A percentile compares a stretch with the other conserved stretches of the same genome.
Evolutionary conservation across 64 coral and sea anemone species (phyloP).

Genomic region (Pocillopora damicornis): DNA sequence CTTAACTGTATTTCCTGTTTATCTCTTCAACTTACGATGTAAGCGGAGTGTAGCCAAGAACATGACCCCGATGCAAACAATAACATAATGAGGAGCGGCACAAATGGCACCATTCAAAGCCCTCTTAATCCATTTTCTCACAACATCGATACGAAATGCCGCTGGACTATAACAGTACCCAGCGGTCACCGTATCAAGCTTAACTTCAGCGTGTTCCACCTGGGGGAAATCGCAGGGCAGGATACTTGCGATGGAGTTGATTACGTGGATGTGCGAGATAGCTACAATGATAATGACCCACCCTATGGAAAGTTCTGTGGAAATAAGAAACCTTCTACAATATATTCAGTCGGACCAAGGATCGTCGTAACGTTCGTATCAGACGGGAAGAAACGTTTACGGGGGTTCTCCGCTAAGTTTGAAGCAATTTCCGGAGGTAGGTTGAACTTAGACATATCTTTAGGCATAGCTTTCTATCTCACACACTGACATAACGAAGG

Average conservation of each 20-base stretch:
- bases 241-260: background rate
- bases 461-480: background rate
- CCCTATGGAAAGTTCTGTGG: slow-evolving; percentile 12
- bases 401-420: slow-evolving; percentile 16
- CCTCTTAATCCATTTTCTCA: background rate
- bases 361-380: slow-evolving; percentile 18
- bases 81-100: slow-evolving; percentile 3
- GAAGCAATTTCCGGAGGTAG: slow-evolving; percentile 15
- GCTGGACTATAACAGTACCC: slow-evolving; percentile 22
- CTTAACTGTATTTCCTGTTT: background rate
- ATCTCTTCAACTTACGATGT: background rate
- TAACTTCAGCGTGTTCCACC: slow-evolving; percentile 7
- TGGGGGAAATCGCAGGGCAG: background rate
- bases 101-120: background rate
- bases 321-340: background rate
- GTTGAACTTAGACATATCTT: background rate
- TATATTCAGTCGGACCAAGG: slow-evolving; percentile 20
- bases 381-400: background rate
- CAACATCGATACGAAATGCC: background rate
- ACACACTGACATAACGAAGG: no score
- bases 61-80: background rate
- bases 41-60: background rate
- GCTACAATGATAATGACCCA: slow-evolving; percentile 12
- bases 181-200: slow-evolving; percentile 25
- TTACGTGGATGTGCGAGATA: slow-evolving; percentile 7